These are phyloP conservation scores for Anolis sagrei DNA, from an alignment of 2,113 vertebrate species.

Conservation along the genomic window DNA sequence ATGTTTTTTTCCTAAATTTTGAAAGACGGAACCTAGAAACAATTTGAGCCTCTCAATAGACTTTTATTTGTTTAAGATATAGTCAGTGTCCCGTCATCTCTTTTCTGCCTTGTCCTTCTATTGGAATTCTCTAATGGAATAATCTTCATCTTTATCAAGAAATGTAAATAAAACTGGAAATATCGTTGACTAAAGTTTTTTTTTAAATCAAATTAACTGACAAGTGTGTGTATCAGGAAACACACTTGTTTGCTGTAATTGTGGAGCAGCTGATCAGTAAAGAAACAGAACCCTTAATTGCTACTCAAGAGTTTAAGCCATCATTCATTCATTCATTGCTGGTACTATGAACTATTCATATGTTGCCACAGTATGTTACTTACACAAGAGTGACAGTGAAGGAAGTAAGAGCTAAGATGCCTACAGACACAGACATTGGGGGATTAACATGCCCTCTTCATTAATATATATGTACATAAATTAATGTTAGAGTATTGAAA, in stretches of 20 bases:
- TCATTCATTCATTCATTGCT: conserved; percentile 77
- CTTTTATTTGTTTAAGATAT: conserved; percentile 37
- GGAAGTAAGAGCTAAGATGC: conserved; percentile 81
- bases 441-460: conserved; percentile 79
- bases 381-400: conserved; percentile 86
- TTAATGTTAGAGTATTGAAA: conserved; percentile 76
- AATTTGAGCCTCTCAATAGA: not conserved
- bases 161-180: conserved; percentile 52
- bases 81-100: conserved; percentile 18
- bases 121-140: conserved; percentile 42
- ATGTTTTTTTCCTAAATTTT: not conserved
- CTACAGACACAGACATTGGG: conserved; percentile 73
- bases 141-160: conserved; percentile 54
- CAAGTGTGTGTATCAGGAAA: conserved; percentile 68
- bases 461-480: conserved; percentile 86
- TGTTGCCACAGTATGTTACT: conserved; percentile 93
- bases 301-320: conserved; percentile 69
- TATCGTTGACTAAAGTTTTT: conserved; percentile 56
- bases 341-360: conserved; percentile 90
- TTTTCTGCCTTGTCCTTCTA: conserved; percentile 49
- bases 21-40: not conserved
- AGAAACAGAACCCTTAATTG: conserved; percentile 71
- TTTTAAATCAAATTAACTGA: conserved; percentile 55
- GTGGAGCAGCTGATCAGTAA: conserved; percentile 68
- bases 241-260: conserved; percentile 62